Conservation (phyloP, 2,113 vertebrate genomes). For the Clarias magur region DNA sequence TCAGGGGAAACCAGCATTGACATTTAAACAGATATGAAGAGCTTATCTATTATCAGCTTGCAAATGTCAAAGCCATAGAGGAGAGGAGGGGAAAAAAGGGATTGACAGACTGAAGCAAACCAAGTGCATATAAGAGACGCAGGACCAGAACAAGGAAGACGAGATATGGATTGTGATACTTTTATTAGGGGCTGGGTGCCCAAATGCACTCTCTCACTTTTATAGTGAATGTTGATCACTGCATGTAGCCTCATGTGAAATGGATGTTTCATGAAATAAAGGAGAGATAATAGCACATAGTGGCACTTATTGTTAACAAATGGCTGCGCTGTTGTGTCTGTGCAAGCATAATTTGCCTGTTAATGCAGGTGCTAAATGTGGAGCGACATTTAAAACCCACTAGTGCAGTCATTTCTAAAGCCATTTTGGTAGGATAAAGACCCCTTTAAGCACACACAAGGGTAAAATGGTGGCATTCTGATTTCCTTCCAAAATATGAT, state of each 20-base stretch:
- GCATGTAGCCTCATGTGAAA: background rate
- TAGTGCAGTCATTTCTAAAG: background rate
- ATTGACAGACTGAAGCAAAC: background rate
- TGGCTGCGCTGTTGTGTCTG: background rate
- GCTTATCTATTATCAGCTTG: constrained; percentile 46
- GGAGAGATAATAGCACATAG: background rate
- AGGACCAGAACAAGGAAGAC: background rate
- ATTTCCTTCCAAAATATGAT: background rate
- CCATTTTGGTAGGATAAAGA: background rate
- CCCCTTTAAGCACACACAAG: background rate
- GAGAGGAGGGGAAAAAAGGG: background rate
- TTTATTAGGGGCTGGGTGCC: background rate
- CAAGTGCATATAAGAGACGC: background rate
- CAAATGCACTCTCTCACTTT: too few species aligned
- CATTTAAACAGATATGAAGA: constrained; percentile 56
- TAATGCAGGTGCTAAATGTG: background rate
- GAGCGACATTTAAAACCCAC: background rate
- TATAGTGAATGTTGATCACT: background rate
- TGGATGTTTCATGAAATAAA: background rate
- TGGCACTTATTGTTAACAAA: background rate
- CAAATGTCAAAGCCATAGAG: constrained; percentile 53
- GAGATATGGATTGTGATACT: background rate
- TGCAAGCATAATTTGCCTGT: background rate
- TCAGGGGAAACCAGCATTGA: constrained; percentile 46
- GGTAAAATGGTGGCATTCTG: background rate